phyloP scores from a whole-genome alignment of 2,888 invertebrate species.

The Cryptus armator region DNA sequence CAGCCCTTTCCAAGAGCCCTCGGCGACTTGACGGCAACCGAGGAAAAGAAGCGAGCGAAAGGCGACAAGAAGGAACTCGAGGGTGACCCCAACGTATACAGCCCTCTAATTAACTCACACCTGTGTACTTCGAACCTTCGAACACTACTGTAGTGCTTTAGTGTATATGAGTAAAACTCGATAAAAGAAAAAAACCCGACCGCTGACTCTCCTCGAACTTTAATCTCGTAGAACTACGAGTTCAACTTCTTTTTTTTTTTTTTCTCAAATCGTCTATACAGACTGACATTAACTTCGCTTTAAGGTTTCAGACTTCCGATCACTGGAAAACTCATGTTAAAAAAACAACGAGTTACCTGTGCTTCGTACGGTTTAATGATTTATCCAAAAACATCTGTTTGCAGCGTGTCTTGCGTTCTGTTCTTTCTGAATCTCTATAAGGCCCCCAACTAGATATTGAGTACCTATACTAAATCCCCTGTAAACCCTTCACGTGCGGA shows the following conservation, averaged over 20 bases:
- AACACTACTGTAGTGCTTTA: conserved; percentile 12
- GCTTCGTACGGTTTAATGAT: too few species aligned
- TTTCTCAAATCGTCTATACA: too few species aligned
- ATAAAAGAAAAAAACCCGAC: neutral
- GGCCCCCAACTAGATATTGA: too few species aligned
- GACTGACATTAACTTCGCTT: too few species aligned
- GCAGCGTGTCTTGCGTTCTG: too few species aligned
- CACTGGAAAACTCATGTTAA: too few species aligned
- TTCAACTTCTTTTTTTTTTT: neutral
- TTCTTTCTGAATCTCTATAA: too few species aligned
- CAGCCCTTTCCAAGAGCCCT: conserved; percentile 71
- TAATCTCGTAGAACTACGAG: conserved; percentile 6
- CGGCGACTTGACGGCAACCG: conserved; percentile 64
- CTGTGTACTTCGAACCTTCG: conserved; percentile 60
- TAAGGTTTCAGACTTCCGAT: too few species aligned
- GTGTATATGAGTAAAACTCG: conserved; percentile 24
- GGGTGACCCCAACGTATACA: conserved; percentile 69
- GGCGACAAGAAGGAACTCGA: conserved; percentile 50
- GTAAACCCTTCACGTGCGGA: too few species aligned
- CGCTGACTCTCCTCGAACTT: neutral
- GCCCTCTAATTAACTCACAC: conserved; percentile 80
- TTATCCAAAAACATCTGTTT: too few species aligned
- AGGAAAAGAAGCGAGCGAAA: conserved; percentile 37
- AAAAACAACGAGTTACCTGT: too few species aligned
- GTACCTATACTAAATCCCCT: too few species aligned